These are phyloP conservation scores for Villa cingulata DNA, from an alignment of 2,888 invertebrate species.

Conservation along the genomic window DNA sequence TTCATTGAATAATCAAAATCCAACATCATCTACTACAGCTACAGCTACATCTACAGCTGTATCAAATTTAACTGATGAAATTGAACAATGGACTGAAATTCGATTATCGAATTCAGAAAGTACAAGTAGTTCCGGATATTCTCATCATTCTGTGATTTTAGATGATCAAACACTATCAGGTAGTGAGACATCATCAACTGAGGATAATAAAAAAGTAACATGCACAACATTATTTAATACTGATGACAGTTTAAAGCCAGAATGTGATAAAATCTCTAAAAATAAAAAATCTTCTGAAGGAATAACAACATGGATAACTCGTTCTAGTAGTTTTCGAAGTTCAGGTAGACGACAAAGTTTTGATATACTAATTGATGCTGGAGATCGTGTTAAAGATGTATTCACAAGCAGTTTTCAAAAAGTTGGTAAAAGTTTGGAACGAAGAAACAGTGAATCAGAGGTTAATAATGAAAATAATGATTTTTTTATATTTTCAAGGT, in stretches of 20 bases:
- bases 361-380: conserved; percentile 62
- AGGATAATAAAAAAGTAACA: conserved; percentile 33
- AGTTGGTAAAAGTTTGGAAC: conserved; percentile 52
- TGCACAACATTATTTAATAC: conserved; percentile 31
- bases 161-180: conserved; percentile 30
- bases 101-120: conserved; percentile 34
- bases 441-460: conserved; percentile 58
- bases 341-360: conserved; percentile 52
- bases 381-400: conserved; percentile 69
- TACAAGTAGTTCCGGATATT: conserved; percentile 35
- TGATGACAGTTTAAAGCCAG: conserved; percentile 16
- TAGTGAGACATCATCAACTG: conserved; percentile 30
- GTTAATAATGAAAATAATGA: conserved; percentile 35
- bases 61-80: conserved; percentile 23
- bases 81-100: conserved; percentile 37
- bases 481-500: conserved; percentile 36
- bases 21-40: no score
- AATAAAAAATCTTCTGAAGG: conserved; percentile 37
- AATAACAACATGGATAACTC: conserved; percentile 26
- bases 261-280: conserved; percentile 27
- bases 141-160: conserved; percentile 23
- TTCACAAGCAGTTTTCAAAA: conserved; percentile 62
- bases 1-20: conserved; percentile 3
- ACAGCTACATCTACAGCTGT: conserved; percentile 4
- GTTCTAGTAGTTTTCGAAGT: conserved; percentile 31